Evolutionary conservation across 1,140 invertebrate species (phyloP), one percentile per base, ranked within the genome.

Genomic region (Lepidurus packardi): DNA sequence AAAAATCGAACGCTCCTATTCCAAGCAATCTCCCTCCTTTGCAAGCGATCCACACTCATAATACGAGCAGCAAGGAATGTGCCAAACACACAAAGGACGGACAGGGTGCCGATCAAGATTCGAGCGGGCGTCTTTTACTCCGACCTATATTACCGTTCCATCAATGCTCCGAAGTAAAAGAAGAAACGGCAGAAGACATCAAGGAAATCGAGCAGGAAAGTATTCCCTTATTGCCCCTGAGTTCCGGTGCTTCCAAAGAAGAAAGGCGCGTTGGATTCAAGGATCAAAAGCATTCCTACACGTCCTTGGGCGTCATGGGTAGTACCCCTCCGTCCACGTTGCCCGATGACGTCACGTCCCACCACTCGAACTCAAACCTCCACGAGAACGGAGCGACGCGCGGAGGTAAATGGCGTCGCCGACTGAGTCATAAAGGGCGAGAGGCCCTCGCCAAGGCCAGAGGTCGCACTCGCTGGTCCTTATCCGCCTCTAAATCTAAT

Each of bases 121-220:
- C 53, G 6, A 21, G 16, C 53, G 53, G 16, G 21, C 53, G 53
- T 21, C 53, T n/a, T 21, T n/a, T 21, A 5, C 53, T 65, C 9
- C 53, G 53, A 65, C 53, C 53, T 9, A 65, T n/a, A 7, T 65
- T 65, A 65, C 53, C 53, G 16, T 65, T n/a, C 53, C 53, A 65
- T 16, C 53, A 13, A 13, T 65, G 53, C 53, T 65, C 53, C 16
- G 53, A 65, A n/a, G 53, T 65, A 13, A 65, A 65, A 65, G 53
- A 65, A 65, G 53, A 65, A 65, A 65, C 53, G 53, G 53, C 53
- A n/a, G 53, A 65, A n/a, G 53, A 65, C 53, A 65, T 65, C 21
- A 65, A 65, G 21, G 53, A 65, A 65, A 65, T 16, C 53, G 53
- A 65, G 21, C 53, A 65, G 21, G 53, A 65, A 16, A 65, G 9